A percentile compares a stretch with the other conserved stretches of the same genome.
phyloP scores from a whole-genome alignment of 2,113 vertebrate genomes.

The Mungos mungo region DNA sequence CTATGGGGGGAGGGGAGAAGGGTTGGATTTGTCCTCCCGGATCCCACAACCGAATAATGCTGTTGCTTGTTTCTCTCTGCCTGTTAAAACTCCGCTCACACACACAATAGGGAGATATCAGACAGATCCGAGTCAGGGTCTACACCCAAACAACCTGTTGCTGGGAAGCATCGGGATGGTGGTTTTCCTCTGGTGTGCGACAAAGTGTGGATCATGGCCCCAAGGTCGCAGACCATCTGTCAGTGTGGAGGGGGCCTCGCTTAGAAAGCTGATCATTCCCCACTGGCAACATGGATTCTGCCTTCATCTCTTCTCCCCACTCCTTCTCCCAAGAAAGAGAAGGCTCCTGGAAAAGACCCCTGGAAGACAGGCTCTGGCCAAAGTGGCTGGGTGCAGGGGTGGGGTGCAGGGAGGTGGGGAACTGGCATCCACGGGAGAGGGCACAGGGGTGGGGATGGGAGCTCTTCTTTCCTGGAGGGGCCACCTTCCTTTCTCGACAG shows the following conservation, averaged over 20 bases:
- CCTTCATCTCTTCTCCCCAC: not conserved
- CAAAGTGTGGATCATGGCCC: not conserved
- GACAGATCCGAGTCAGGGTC: not conserved
- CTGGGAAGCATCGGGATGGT: not conserved
- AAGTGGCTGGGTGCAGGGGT: not conserved
- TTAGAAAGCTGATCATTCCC: not conserved
- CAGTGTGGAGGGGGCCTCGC: not conserved
- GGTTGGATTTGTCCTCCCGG: not conserved
- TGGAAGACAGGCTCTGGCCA: not conserved
- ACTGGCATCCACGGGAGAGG: not conserved
- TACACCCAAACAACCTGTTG: not conserved
- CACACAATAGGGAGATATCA: not conserved
- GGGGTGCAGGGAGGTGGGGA: not conserved
- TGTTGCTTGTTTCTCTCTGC: not conserved
- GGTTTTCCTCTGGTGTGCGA: not conserved
- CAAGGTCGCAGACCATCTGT: not conserved
- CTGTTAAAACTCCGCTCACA: not conserved
- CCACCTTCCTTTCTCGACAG: not conserved
- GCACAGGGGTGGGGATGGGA: no score
- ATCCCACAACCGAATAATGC: no score
- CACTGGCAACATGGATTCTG: not conserved
- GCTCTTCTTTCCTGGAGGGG: not conserved
- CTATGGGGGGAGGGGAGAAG: no score
- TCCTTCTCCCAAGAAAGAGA: not conserved
- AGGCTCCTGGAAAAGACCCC: not conserved